Conservation (phyloP, 2,113 vertebrate genomes). For the Mastomys coucha region DNA sequence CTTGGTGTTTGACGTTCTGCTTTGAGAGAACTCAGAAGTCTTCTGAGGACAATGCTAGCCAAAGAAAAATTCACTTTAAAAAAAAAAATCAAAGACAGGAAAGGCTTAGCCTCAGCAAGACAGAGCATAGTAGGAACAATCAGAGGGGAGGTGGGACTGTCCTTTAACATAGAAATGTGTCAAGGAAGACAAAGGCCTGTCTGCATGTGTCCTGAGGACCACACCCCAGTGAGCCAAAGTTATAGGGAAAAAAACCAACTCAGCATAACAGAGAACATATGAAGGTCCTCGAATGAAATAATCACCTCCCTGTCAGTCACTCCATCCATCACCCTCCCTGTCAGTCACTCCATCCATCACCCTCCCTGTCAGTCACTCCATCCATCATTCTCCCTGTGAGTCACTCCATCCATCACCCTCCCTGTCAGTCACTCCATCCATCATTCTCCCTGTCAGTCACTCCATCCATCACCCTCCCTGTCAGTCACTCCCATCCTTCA, state of each 20-base stretch:
- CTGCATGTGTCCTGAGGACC: background rate
- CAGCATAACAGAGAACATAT: background rate
- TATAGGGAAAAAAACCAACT: background rate
- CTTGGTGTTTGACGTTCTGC: background rate
- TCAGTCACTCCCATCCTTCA: too few species aligned
- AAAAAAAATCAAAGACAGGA: background rate
- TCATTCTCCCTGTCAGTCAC: too few species aligned
- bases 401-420: too few species aligned
- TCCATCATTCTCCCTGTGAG: too few species aligned
- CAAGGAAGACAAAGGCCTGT: background rate
- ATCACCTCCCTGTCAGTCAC: background rate
- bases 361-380: background rate
- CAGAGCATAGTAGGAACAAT: background rate
- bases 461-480: too few species aligned
- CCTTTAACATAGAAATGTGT: background rate
- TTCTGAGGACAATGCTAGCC: background rate
- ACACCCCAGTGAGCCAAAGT: background rate
- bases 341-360: background rate
- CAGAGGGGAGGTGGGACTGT: background rate
- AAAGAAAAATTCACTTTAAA: slow-evolving; percentile 11
- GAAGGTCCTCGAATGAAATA: background rate
- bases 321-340: too few species aligned
- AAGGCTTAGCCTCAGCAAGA: background rate
- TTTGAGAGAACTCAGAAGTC: background rate
- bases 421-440: too few species aligned